Evolutionary conservation across 2,888 invertebrate genomes (phyloP), one percentile per base, ranked within the genome.

Genomic region (Ornithoptera priamus): DNA sequence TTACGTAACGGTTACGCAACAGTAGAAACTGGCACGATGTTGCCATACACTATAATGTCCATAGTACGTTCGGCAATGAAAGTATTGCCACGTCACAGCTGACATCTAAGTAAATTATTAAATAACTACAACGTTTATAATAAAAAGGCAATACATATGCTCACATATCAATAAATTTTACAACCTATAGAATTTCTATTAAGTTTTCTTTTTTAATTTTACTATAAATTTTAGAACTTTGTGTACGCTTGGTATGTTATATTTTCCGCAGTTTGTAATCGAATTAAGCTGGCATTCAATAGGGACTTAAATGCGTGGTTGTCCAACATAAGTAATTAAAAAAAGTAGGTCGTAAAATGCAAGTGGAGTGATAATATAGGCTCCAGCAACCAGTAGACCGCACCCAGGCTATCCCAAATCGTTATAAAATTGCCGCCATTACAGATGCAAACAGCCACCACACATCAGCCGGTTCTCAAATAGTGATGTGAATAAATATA

Each of bases 361-460:
- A 68, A 42, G 42, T 42, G n/a, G 62, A 63, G 62, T 62, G 58
- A 61, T 53, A 46, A 62, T 67, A 68, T 58, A 62, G 62, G 20
- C 39, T 39, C 39, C 39, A 39, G 39, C 39, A 68, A 58, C 46
- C 57, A 24, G 62, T 62, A 62, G 39, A 67, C 67, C 62, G 36
- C 62, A 58, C 20, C 46, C 15, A 30, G n/a, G 42, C 57, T n/a
- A 15, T 30, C 58, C 67, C 56, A 62, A 68, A 62, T 62, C 62
- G 68, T 62, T 62, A 58, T 68, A 62, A 68, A 68, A 68, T 62
- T 63, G 62, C 57, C 42, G 62, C 57, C 62, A 68, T 68, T 58
- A 68, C 68, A 58, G 46, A 56, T 56, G 67, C 62, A 58, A 68
- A 58, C 68, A 62, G 57, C 68, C 62, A 46, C 15, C 57, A 24